Percentiles rank a stretch among this genome's conserved stretches.
These are phyloP conservation scores for Casuarius casuarius DNA, from an alignment of 2,113 vertebrate species.

Conservation along the genomic window DNA sequence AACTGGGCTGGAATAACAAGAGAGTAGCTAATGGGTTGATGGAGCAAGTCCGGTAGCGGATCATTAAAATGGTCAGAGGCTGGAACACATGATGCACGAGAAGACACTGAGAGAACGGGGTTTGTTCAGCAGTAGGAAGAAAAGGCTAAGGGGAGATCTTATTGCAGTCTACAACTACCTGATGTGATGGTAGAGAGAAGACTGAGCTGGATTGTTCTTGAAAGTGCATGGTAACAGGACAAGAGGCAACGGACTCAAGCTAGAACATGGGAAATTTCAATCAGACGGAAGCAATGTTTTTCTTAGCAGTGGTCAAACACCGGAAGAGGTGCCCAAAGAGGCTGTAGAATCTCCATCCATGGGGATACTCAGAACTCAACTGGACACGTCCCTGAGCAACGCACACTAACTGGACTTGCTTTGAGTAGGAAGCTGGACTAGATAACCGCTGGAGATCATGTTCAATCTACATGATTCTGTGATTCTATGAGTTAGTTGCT, in stretches of 20 bases:
- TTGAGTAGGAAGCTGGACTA: not conserved
- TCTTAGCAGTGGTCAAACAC: not conserved
- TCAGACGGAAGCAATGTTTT: not conserved
- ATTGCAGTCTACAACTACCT: not conserved
- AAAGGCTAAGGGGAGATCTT: not conserved
- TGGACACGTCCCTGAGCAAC: not conserved
- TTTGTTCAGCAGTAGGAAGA: not conserved
- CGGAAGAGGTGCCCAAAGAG: not conserved
- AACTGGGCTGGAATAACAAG: not conserved
- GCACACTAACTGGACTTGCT: not conserved
- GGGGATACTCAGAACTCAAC: not conserved
- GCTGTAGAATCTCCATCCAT: not conserved
- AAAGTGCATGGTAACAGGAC: not conserved
- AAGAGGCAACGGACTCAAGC: not conserved
- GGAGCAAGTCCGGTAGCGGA: not conserved
- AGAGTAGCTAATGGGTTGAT: not conserved
- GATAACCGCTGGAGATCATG: not conserved
- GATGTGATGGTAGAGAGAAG: not conserved
- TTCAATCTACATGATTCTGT: not conserved
- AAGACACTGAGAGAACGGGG: not conserved
- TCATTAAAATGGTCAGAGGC: not conserved
- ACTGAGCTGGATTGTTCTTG: not conserved
- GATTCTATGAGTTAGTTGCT: not conserved
- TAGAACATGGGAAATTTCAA: fast-evolving
- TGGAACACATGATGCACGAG: not conserved